A percentile compares a stretch with the other conserved stretches of the same genome.
Evolutionary conservation across 2,888 invertebrate species (phyloP).

Genomic region (Ennomos fuscantarius): DNA sequence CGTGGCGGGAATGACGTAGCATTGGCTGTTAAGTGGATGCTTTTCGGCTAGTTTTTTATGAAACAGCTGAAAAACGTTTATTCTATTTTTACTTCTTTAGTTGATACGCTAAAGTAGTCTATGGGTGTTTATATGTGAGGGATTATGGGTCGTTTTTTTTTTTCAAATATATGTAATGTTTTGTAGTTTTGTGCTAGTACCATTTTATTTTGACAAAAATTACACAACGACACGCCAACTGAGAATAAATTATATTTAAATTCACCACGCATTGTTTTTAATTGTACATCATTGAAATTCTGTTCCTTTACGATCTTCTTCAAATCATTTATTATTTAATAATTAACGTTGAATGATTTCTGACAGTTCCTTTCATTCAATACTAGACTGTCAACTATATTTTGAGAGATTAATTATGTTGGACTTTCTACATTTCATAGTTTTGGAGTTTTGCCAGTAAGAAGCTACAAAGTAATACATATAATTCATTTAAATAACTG

Average conservation of each 20-base stretch:
- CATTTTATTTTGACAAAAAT: no score
- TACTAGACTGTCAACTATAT: conserved; percentile 12
- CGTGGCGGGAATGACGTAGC: conserved; percentile 54
- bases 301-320: neutral
- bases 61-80: conserved; percentile 42
- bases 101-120: no score
- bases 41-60: conserved; percentile 42
- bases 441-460: conserved; percentile 28
- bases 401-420: conserved; percentile 22
- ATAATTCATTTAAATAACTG: no score
- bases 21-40: conserved; percentile 46
- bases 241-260: no score
- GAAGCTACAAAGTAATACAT: neutral
- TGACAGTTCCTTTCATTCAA: conserved; percentile 12
- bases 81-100: neutral
- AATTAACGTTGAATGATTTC: conserved; percentile 4
- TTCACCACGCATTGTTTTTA: no score
- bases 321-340: neutral
- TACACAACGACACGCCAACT: no score
- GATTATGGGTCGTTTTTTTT: conserved; percentile 9
- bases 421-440: conserved; percentile 22
- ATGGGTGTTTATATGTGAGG: no score
- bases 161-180: conserved; percentile 38
- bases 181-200: no score
- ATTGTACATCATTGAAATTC: no score